A percentile compares a stretch with the other conserved stretches of the same genome.
phyloP scores from a whole-genome alignment of 2,113 vertebrate genomes.

The Suncus etruscus region DNA sequence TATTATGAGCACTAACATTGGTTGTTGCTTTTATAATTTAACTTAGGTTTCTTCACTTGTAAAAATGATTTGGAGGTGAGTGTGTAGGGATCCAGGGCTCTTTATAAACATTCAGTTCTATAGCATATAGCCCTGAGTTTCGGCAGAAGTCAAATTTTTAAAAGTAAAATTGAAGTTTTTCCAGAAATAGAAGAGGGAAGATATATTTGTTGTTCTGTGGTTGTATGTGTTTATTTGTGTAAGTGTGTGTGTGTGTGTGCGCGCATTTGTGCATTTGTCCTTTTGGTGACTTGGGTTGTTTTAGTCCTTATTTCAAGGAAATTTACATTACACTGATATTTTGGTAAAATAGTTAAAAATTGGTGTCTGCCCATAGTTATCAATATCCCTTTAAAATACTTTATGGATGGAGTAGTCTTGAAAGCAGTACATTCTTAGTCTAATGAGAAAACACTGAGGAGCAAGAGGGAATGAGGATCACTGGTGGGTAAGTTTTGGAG shows the following conservation, averaged over 20 bases:
- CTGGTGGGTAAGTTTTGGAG: slow-evolving; percentile 73
- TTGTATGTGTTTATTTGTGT: slow-evolving; percentile 29
- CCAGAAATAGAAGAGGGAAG: slow-evolving; percentile 23
- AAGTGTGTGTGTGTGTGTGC: background rate
- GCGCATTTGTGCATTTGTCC: background rate
- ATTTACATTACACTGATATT: background rate
- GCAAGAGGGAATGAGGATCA: slow-evolving; percentile 67
- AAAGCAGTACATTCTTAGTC: slow-evolving; percentile 67
- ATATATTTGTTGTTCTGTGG: slow-evolving; percentile 24
- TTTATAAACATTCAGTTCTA: background rate
- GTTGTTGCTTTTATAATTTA: slow-evolving; percentile 39
- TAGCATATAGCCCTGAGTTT: background rate
- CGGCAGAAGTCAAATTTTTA: slow-evolving; percentile 33
- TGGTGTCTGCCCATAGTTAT: slow-evolving; percentile 50
- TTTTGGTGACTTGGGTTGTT: slow-evolving; percentile 41
- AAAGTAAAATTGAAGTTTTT: slow-evolving; percentile 44
- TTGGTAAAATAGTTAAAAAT: background rate
- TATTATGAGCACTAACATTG: background rate
- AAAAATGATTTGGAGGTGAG: slow-evolving; percentile 13
- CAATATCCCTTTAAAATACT: slow-evolving; percentile 56
- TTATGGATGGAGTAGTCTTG: slow-evolving; percentile 62
- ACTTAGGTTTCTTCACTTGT: slow-evolving; percentile 22
- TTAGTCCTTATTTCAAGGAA: slow-evolving; percentile 50
- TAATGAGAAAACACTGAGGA: slow-evolving; percentile 68
- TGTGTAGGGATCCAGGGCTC: slow-evolving; percentile 11